These are phyloP conservation scores for Seira musarum DNA, from an alignment of 2,888 invertebrate genomes.

Conservation along the genomic window DNA sequence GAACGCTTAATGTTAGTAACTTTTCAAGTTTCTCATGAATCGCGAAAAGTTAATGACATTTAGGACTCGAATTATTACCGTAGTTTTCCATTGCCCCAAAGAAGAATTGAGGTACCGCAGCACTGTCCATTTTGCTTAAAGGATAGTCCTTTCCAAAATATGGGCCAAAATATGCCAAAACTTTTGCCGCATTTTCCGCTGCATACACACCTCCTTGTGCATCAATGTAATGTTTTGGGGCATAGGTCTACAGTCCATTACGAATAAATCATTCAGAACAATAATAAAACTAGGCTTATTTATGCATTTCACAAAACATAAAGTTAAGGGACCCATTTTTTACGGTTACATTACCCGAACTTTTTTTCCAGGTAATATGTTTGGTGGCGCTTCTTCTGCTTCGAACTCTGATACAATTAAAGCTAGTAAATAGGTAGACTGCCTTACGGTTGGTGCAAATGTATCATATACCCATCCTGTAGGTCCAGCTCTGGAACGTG, in stretches of 20 bases:
- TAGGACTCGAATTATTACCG: no score
- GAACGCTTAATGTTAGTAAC: no score
- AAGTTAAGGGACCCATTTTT: background rate
- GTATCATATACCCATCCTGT: slow-evolving; percentile 49
- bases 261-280: no score
- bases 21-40: no score
- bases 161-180: slow-evolving; percentile 47
- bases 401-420: slow-evolving; percentile 57
- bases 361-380: slow-evolving; percentile 36
- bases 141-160: slow-evolving; percentile 51
- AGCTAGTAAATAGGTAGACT: slow-evolving; percentile 59
- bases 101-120: slow-evolving; percentile 62
- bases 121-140: slow-evolving; percentile 60
- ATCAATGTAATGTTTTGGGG: slow-evolving; percentile 59
- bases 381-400: slow-evolving; percentile 38
- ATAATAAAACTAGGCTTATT: no score
- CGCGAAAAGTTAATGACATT: background rate
- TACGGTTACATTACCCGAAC: slow-evolving; percentile 48
- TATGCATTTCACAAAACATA: background rate
- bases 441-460: slow-evolving; percentile 46
- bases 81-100: slow-evolving; percentile 63
- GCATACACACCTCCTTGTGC: slow-evolving; percentile 53
- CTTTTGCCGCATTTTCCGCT: slow-evolving; percentile 51
- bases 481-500: slow-evolving; percentile 30
- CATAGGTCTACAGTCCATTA: slow-evolving; percentile 54